Percentiles rank a stretch among this genome's conserved stretches.
Conservation (phyloP, 2,888 invertebrate genomes). For the Drosophila dives region DNA sequence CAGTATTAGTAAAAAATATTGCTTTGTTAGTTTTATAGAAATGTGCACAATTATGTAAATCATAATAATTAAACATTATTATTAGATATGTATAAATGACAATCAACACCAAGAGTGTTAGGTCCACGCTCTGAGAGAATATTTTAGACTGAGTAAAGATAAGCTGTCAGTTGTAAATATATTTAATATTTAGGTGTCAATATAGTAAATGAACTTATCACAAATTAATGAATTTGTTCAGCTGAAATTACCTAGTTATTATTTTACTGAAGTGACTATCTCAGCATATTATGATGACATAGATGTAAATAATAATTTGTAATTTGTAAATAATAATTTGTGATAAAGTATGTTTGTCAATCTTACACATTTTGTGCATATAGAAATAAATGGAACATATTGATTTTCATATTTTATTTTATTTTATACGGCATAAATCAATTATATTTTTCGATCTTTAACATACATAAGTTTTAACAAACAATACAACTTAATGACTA, state of each 20-base stretch:
- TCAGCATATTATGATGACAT: background rate
- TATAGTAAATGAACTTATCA: background rate
- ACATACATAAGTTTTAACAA: constrained; percentile 69
- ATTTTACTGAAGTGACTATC: background rate
- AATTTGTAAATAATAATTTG: background rate
- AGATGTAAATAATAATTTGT: background rate
- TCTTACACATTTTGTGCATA: background rate
- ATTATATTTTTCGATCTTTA: constrained; percentile 64
- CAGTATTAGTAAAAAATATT: background rate
- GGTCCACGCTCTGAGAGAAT: background rate
- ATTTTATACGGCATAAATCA: constrained; percentile 59
- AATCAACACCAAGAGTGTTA: background rate
- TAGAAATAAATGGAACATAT: background rate
- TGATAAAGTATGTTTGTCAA: background rate
- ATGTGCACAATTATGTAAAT: background rate
- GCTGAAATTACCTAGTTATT: background rate
- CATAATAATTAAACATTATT: background rate
- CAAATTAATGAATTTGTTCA: background rate
- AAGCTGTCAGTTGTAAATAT: background rate
- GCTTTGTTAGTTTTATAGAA: background rate
- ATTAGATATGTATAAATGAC: background rate
- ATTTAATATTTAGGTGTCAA: background rate
- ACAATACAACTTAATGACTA: constrained; percentile 79
- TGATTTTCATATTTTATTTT: constrained; percentile 18
- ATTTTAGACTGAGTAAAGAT: background rate